Evolutionary conservation across 2,888 invertebrate species (phyloP).

Genomic region (Noctua janthina): DNA sequence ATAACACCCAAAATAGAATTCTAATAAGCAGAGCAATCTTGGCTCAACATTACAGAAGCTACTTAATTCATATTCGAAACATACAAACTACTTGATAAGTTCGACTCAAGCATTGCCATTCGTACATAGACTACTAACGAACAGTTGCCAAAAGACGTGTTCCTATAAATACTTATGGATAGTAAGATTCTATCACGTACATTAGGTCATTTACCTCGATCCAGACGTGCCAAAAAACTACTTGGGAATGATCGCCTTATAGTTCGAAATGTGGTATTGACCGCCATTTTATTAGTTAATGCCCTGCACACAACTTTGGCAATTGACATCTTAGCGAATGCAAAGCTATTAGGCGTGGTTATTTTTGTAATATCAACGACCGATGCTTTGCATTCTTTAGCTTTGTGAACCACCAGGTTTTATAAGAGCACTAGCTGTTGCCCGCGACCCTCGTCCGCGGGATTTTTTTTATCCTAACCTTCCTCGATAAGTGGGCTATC

Average conservation of each 20-base stretch:
- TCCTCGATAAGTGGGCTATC: too few relatives aligned
- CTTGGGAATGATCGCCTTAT: slow-evolving; percentile 55
- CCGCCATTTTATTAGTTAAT: slow-evolving; percentile 34
- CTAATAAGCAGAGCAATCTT: slow-evolving; percentile 8
- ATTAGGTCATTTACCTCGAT: slow-evolving; percentile 57
- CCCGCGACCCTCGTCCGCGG: too few relatives aligned
- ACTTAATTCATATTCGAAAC: slow-evolving; percentile 51
- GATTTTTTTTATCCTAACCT: too few relatives aligned
- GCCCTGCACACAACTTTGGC: slow-evolving; percentile 16
- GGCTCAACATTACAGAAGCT: slow-evolving; percentile 13
- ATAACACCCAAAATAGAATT: slow-evolving; percentile 6
- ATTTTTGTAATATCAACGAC: neutral
- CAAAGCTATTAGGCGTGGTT: neutral
- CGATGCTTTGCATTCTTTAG: neutral
- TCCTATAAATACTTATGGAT: slow-evolving; percentile 40
- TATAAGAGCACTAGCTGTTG: neutral
- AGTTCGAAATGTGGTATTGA: slow-evolving; percentile 45
- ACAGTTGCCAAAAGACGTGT: slow-evolving; percentile 62
- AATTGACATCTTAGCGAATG: slow-evolving; percentile 7
- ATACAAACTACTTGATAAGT: slow-evolving; percentile 50
- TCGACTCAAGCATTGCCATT: slow-evolving; percentile 41
- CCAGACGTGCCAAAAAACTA: slow-evolving; percentile 62
- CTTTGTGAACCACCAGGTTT: neutral
- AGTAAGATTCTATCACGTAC: slow-evolving; percentile 61
- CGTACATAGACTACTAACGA: slow-evolving; percentile 36